Base-by-base conservation (phyloP, 2,797 vertebrate species). In the Karalla daura region DNA sequence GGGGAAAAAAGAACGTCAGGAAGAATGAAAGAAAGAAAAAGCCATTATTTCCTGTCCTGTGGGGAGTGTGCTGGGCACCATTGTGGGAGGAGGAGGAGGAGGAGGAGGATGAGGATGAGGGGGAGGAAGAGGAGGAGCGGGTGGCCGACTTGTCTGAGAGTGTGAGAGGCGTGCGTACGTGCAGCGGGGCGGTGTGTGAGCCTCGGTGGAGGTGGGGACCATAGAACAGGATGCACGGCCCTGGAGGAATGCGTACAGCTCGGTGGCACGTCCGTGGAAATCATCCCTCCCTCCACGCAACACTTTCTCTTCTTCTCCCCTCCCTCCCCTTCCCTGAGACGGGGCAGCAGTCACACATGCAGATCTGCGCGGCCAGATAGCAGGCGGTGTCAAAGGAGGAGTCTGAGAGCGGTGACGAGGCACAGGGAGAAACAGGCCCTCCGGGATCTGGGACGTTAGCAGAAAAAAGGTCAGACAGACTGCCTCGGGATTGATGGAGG, bases 201-300 rank as follows among this genome's bases (percentile, higher is more conserved):
- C 80, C 54, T 63, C 10, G 39, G 70, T 81, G 78, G 83, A 93
- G 91, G 91, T 90, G 91, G 91, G 83, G 89, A 90, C 73, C 47
- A 84, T 78, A 82, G 88, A 91, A 93, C 92, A 94, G 92, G 92
- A 95, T 93, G 91, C 93, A 88, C 86, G 86, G 85, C 91, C 90
- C 89, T 81, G 82, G 75, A 92, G 89, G 93, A 94, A 94, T 94
- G 90, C 69, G 72, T 82, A 70, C 74, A 78, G 83, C 81, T 80
- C 75, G 67, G 80, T 82, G 79, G 86, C 87, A 86, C 78, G 84
- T 84, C 89, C 85, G 83, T 49, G 76, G 84, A 86, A 87, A 55
- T 76, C 88, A 89, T 87, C 84, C 79, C 74, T 75, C 77, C 66
- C 65, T 46, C 53, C n/a, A 35, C 62, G 41, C 64, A 50, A 43